phyloP scores from a whole-genome alignment of 2,113 vertebrate species.

The Gadus chalcogrammus region DNA sequence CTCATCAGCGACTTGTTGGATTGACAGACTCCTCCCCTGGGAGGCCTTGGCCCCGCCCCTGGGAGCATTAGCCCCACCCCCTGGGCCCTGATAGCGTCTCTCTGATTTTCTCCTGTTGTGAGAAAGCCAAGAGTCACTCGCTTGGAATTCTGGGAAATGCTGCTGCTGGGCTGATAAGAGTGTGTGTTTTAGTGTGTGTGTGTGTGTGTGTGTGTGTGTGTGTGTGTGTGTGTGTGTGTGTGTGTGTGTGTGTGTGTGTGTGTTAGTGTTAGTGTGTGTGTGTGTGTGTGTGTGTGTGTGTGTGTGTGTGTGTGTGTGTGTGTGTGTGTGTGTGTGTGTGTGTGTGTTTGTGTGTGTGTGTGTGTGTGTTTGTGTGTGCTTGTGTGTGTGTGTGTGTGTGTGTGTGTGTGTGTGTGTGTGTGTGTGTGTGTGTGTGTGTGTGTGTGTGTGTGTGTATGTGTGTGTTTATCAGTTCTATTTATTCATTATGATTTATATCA shows the following conservation, averaged over 20 bases:
- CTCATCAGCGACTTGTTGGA: slow-evolving; percentile 41
- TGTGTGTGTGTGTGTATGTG: neutral
- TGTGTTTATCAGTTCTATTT: too few relatives aligned
- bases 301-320: neutral
- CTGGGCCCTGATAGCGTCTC: neutral
- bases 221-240: neutral
- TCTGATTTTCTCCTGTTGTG: neutral
- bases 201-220: too few relatives aligned
- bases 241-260: slow-evolving; percentile 10
- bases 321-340: neutral
- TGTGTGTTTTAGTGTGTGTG: too few relatives aligned
- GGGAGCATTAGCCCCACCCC: neutral
- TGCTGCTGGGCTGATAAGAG: too few relatives aligned
- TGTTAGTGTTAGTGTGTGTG: neutral
- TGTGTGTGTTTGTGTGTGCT: too few relatives aligned
- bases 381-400: too few relatives aligned
- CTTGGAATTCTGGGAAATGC: too few relatives aligned
- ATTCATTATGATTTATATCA: too few relatives aligned
- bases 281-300: too few relatives aligned
- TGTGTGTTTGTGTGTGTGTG: neutral
- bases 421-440: slow-evolving; percentile 9
- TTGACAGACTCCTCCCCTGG: slow-evolving; percentile 9
- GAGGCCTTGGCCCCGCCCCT: neutral
- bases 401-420: neutral
- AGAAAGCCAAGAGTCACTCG: neutral